Conservation (phyloP, 2,113 vertebrate genomes). For the Phrynocephalus versicolor region DNA sequence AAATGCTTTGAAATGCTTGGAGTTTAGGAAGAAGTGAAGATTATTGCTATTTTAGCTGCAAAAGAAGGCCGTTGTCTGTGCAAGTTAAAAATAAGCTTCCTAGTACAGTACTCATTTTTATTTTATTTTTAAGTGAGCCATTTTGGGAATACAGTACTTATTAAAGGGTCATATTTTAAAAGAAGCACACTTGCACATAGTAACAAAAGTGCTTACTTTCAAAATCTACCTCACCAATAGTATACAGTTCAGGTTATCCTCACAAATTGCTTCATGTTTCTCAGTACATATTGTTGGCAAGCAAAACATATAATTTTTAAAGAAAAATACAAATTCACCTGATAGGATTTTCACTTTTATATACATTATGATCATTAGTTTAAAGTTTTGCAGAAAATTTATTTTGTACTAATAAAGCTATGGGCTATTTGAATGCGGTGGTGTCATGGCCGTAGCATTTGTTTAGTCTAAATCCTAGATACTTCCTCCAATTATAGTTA, state of each 20-base stretch:
- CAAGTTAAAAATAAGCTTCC: not conserved
- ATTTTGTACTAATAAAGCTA: no score
- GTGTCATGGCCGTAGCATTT: no score
- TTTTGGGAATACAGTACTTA: not conserved
- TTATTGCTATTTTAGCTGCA: conserved; percentile 9
- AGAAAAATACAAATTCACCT: no score
- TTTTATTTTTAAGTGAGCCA: not conserved
- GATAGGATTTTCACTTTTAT: no score
- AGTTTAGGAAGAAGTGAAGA: conserved; percentile 35
- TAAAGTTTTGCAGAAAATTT: no score
- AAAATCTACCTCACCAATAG: not conserved
- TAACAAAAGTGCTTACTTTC: not conserved
- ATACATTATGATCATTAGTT: no score
- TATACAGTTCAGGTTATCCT: not conserved
- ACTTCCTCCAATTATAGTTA: not conserved
- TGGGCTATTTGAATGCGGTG: no score
- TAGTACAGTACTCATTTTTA: not conserved
- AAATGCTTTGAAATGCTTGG: conserved; percentile 31
- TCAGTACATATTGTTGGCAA: not conserved
- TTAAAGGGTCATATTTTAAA: not conserved
- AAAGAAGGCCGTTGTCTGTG: conserved; percentile 2
- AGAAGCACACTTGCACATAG: not conserved
- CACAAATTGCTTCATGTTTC: not conserved
- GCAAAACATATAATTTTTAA: no score
- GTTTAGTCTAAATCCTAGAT: not conserved